Percentiles rank a stretch among this genome's conserved stretches.
Conservation (phyloP, 2,888 invertebrate species). For the Cybosia mesomella region DNA sequence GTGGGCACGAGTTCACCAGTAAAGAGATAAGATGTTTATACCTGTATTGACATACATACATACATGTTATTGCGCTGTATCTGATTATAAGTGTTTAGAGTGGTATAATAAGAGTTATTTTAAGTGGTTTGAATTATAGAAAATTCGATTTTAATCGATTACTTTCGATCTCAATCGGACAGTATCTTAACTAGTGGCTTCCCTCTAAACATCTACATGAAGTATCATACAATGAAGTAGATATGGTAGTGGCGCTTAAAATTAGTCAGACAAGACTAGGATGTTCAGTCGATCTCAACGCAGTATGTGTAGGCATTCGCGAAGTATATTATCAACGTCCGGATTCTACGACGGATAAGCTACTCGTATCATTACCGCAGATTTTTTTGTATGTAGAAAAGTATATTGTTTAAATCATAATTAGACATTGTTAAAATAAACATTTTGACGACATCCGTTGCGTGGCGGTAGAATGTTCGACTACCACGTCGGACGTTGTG, state of each 20-base stretch:
- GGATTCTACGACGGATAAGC: too few relatives aligned
- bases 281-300: too few relatives aligned
- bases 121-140: not conserved
- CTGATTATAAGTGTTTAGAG: constrained; percentile 17
- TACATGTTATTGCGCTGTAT: constrained; percentile 26
- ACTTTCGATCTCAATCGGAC: constrained; percentile 6
- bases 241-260: not conserved
- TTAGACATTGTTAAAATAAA: too few relatives aligned
- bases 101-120: constrained; percentile 5
- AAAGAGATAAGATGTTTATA: constrained; percentile 28
- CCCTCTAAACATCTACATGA: too few relatives aligned
- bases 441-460: too few relatives aligned
- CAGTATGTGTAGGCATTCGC: too few relatives aligned
- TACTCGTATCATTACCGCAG: too few relatives aligned
- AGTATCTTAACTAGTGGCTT: not conserved
- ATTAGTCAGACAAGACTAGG: not conserved
- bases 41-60: constrained; percentile 33
- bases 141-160: not conserved
- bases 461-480: too few relatives aligned
- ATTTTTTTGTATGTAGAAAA: too few relatives aligned
- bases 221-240: not conserved
- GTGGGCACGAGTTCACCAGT: constrained; percentile 19
- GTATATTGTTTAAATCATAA: too few relatives aligned
- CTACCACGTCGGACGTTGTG: too few relatives aligned
- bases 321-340: too few relatives aligned